Conservation (phyloP, 1,140 invertebrate species). For the Drosophila novamexicana region DNA sequence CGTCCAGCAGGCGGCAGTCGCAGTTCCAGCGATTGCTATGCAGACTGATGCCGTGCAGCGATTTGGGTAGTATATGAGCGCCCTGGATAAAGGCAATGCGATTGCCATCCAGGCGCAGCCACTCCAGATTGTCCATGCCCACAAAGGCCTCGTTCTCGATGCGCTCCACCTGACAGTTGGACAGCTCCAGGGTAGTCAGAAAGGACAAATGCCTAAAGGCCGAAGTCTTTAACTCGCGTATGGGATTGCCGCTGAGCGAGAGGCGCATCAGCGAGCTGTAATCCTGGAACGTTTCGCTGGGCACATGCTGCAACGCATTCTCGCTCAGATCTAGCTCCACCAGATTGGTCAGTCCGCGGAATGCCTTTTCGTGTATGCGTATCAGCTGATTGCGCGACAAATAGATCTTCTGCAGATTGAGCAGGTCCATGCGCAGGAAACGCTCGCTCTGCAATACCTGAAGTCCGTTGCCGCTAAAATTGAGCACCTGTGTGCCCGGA, state of each 20-base stretch:
- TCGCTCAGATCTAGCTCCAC: conserved; percentile 94
- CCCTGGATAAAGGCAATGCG: conserved; percentile 89
- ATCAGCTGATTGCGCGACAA: conserved; percentile 90
- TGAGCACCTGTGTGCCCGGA: conserved; percentile 94
- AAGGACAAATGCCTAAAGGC: conserved; percentile 91
- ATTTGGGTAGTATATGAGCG: conserved; percentile 88
- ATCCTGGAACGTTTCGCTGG: conserved; percentile 90
- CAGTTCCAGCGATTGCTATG: conserved; percentile 96
- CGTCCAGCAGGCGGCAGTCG: conserved; percentile 91
- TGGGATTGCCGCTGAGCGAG: conserved; percentile 92
- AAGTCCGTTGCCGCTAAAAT: conserved; percentile 92
- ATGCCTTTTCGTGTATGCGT: conserved; percentile 91
- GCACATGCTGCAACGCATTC: conserved; percentile 91
- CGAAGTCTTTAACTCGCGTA: conserved; percentile 88
- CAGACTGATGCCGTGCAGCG: conserved; percentile 90
- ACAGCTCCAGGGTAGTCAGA: conserved; percentile 92
- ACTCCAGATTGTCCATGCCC: conserved; percentile 92
- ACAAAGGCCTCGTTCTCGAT: conserved; percentile 93
- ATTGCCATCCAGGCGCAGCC: conserved; percentile 93
- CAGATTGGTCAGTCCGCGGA: conserved; percentile 93
- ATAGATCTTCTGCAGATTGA: conserved; percentile 95
- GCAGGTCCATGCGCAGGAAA: conserved; percentile 90
- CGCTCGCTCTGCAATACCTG: conserved; percentile 90
- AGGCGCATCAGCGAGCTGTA: conserved; percentile 92
- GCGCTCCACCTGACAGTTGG: conserved; percentile 90